Base-by-base conservation (phyloP, 2,113 vertebrate species). In the Helogale parvula region DNA sequence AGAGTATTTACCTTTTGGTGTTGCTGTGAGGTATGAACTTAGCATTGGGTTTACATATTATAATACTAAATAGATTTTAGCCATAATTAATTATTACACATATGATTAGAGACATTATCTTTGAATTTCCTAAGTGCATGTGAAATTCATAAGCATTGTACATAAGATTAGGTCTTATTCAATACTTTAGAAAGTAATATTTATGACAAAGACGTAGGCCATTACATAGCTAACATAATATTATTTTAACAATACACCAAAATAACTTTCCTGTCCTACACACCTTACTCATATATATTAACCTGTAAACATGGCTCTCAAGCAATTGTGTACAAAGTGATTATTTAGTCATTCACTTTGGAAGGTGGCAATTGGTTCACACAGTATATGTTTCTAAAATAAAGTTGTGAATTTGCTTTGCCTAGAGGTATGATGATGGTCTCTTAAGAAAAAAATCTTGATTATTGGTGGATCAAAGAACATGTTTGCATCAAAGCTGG, bases 321-420 rank as follows among this genome's bases (percentile, higher is more conserved):
- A 57, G 45, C 8, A 68, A 66, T 90, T 83, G 50, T 25, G 3
- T 86, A 79, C 81, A 45, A 96, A 66, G 23, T n/a, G 16, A 16
- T 52, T 57, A 35, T 81, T 93, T 72, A n/a, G 7, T 85, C 90
- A 94, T 66, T 92, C 13, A 57, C n/a, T 86, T 60, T 92, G 12
- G 2, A 45, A 87, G 19, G 19, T 91, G 54, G 33, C 60, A 69
- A 63, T 45, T 83, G 47, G 21, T 45, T 57, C 69, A 80, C 31
- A 79, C 21, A 79, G n/a, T 63, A 12, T 82, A 76, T 85, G 88
- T 80, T 94, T 92, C 47, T 66, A 94, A 94, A 88, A 74, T 54
- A 95, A 94, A 93, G 87, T 41, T 60, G 41, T 54, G 77, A 92
- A 92, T 72, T n/a, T 92, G 25, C 27, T 79, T 96, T 92, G 33